Evolutionary conservation across 1,140 invertebrate species (phyloP), one percentile per base, ranked within the genome.

Genomic region (Antheraea mylitta): DNA sequence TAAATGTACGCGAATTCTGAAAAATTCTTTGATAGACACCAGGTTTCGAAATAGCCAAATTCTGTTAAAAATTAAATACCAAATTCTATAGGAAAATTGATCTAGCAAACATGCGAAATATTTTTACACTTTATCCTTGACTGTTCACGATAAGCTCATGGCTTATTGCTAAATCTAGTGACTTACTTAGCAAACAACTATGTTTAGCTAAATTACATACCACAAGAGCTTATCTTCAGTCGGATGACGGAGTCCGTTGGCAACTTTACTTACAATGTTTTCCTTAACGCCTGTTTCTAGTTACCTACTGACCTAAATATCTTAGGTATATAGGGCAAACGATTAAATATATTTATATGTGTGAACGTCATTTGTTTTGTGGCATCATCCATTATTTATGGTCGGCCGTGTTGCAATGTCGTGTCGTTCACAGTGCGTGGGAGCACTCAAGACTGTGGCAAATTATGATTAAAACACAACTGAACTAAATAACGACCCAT

Each of bases 251-350:
- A 11, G 13, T 61, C 16, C 1, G 10, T 6, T 61, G 30, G 30
- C 11, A 22, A 1, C 7, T 30, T 61, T 61, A 30, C 19, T 3
- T 61, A 10, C 30, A 61, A 61, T 61, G 11, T 61, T 61, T 22
- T 36, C 60, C 19, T 13, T 61, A 61, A 61, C 60, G 9, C 30
- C 60, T 61, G 22, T n/a, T 61, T 36, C 5, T 7, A 30, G 30
- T 61, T 10, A 61, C 60, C 60, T 19, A 61, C 60, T 61, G 60
- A 61, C 60, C 60, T 30, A 13, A 22, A 30, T 61, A 10, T n/a
- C 18, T n/a, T 22, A 60, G 5, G 11, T 42, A 61, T 61, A 30
- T 30, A 61, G 60, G 60, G 11, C 60, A 10, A 61, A 30, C 30
- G 6, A 30, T 61, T 13, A 22, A 61, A 30, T 30, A 61, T 61